phyloP scores from a whole-genome alignment of 2,888 invertebrate genomes.

The Cinara cedri region DNA sequence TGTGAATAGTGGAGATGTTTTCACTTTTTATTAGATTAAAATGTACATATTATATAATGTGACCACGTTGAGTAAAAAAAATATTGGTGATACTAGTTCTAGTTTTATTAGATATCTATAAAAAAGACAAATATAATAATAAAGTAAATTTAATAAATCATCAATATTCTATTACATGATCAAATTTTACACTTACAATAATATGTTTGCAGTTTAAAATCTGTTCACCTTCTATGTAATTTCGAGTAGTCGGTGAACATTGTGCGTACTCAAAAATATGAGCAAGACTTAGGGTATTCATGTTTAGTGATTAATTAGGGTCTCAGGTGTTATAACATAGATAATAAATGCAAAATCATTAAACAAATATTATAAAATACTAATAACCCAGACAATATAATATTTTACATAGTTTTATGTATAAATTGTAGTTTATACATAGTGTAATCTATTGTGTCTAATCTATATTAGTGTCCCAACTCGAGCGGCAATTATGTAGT shows the following conservation, averaged over 20 bases:
- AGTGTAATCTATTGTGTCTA: neutral
- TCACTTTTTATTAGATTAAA: too few relatives aligned
- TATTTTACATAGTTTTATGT: neutral
- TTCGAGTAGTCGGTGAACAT: neutral
- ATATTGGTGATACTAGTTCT: too few relatives aligned
- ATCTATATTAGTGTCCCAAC: neutral
- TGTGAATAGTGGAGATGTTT: too few relatives aligned
- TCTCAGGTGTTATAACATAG: neutral
- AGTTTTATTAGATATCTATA: too few relatives aligned
- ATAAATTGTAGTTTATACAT: neutral
- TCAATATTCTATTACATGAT: too few relatives aligned
- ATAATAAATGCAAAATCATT: too few relatives aligned
- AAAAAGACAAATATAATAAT: too few relatives aligned
- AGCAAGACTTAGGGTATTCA: conserved; percentile 1
- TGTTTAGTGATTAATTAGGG: neutral
- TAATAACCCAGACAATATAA: neutral
- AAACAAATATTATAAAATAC: neutral
- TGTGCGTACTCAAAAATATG: neutral
- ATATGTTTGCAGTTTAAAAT: neutral
- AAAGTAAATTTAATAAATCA: too few relatives aligned
- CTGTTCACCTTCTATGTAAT: conserved; percentile 4
- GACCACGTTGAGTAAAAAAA: too few relatives aligned
- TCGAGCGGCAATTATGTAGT: conserved; percentile 1
- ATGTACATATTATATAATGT: too few relatives aligned
- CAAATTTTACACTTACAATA: neutral